A percentile compares a stretch with the other conserved stretches of the same genome.
These are phyloP conservation scores for Sarotherodon lohbergeri DNA, from an alignment of 2,113 vertebrate species.

Conservation along the genomic window DNA sequence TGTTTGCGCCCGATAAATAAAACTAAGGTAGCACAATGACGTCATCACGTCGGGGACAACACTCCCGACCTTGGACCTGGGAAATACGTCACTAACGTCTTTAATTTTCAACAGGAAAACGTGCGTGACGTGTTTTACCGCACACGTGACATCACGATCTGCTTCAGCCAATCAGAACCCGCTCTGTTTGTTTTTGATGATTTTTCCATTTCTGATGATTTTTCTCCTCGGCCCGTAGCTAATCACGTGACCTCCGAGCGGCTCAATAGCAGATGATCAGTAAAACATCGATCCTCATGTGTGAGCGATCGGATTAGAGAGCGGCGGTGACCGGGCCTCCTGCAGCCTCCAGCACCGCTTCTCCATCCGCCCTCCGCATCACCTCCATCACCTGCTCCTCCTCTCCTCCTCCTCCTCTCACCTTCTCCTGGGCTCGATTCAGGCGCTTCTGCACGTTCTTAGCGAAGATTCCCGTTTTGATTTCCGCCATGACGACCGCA, in stretches of 20 bases:
- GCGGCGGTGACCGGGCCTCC: not conserved
- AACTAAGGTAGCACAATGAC: not conserved
- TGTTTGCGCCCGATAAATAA: not conserved
- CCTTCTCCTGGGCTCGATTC: conserved; percentile 95
- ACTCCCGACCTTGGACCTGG: not conserved
- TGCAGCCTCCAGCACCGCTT: not conserved
- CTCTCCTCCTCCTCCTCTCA: conserved; percentile 18
- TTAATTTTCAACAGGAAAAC: not conserved
- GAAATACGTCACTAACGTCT: not conserved
- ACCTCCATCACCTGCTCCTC: not conserved
- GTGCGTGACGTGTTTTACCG: not conserved
- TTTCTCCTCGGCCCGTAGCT: not conserved
- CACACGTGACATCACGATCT: not conserved
- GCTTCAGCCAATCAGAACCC: not conserved
- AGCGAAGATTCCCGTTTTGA: conserved; percentile 93
- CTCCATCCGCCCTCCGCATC: not conserved
- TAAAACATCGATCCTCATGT: not conserved
- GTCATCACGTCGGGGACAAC: not conserved
- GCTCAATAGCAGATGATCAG: not conserved
- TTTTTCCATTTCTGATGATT: not conserved
- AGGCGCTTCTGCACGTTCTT: conserved; percentile 96
- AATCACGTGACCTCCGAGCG: not conserved
- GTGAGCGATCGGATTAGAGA: not conserved
- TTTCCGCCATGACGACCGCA: conserved; percentile 89
- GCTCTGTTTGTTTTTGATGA: not conserved